Evolutionary conservation across 2,888 invertebrate genomes (phyloP).

Genomic region (Eudasyphora cyanicolor): DNA sequence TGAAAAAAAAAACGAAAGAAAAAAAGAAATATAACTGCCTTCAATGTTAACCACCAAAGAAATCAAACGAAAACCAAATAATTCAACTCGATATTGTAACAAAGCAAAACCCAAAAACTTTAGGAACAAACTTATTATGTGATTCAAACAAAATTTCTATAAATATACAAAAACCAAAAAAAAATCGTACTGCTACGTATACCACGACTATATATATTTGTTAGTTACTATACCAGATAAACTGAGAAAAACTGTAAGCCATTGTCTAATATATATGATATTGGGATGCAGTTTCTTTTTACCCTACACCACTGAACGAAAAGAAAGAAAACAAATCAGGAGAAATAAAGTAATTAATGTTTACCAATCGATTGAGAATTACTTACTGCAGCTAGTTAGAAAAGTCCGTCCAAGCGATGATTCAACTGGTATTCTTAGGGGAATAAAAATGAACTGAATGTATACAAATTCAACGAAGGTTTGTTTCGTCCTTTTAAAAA

Average conservation of each 20-base stretch:
- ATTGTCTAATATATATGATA: too few relatives aligned
- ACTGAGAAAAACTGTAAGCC: not conserved
- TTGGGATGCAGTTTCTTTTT: too few relatives aligned
- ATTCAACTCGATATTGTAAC: conserved; percentile 17
- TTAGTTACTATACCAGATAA: not conserved
- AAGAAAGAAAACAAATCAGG: too few relatives aligned
- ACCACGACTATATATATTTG: not conserved
- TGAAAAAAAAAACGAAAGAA: not conserved
- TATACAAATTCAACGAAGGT: too few relatives aligned
- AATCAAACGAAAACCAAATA: conserved; percentile 11
- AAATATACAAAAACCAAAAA: not conserved
- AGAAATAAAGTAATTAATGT: too few relatives aligned
- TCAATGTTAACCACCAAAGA: conserved; percentile 60
- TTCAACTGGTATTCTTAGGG: too few relatives aligned
- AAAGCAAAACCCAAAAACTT: conserved; percentile 41
- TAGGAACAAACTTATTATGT: conserved; percentile 45
- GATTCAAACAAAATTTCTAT: conserved; percentile 39
- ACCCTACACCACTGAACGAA: too few relatives aligned
- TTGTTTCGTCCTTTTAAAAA: too few relatives aligned
- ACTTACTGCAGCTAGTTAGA: too few relatives aligned
- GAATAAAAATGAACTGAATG: too few relatives aligned
- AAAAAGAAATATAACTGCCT: conserved; percentile 63
- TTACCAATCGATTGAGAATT: too few relatives aligned
- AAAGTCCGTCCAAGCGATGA: too few relatives aligned
- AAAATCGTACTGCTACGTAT: not conserved